phyloP scores from a whole-genome alignment of 1,140 invertebrate species.

The Aphidius gifuensis region DNA sequence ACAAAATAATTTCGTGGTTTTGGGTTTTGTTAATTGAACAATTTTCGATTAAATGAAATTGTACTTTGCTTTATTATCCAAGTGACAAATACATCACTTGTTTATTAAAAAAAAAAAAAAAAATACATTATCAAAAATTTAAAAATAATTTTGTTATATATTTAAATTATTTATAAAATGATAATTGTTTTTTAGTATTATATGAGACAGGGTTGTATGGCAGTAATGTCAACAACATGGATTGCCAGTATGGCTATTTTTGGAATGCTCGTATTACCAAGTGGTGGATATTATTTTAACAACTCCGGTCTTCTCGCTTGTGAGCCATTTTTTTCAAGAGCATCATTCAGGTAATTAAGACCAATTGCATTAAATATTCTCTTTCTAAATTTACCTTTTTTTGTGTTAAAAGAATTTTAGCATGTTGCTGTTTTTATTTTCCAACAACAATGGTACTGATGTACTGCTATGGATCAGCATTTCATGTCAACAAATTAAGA shows the following conservation, averaged over 20 bases:
- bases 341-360: constrained; percentile 65
- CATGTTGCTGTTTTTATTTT: constrained; percentile 82
- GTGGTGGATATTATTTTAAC: constrained; percentile 82
- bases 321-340: constrained; percentile 77
- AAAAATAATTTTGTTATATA: too few species aligned
- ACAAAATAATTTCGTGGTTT: too few species aligned
- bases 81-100: too few species aligned
- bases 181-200: constrained; percentile 42
- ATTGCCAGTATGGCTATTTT: constrained; percentile 77
- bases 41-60: too few species aligned
- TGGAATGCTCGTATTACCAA: constrained; percentile 72
- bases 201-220: constrained; percentile 71
- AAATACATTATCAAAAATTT: too few species aligned
- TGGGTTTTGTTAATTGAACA: too few species aligned
- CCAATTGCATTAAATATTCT: background rate
- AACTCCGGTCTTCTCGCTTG: constrained; percentile 78
- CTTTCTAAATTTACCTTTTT: constrained; percentile 12
- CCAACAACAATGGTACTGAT: constrained; percentile 85
- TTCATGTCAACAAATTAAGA: constrained; percentile 78
- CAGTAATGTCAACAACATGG: constrained; percentile 78
- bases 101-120: too few species aligned
- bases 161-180: too few species aligned
- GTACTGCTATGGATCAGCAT: constrained; percentile 85
- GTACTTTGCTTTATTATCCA: too few species aligned
- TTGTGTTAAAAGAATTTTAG: constrained; percentile 63